Evolutionary conservation across 2,888 invertebrate species (phyloP).

Genomic region (Daptonema setosum): DNA sequence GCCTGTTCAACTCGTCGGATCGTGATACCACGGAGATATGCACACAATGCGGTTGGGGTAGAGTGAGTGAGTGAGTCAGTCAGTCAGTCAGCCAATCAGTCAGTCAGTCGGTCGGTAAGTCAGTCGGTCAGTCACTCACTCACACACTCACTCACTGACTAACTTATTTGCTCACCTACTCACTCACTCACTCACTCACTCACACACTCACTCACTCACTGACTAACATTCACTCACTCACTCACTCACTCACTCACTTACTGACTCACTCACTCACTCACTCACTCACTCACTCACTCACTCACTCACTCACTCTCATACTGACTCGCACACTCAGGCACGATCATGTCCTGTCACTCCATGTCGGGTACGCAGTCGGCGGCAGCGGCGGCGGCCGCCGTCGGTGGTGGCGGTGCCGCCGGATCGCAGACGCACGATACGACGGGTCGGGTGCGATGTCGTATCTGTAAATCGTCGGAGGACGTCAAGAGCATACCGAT

Average conservation of each 20-base stretch:
- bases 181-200: background rate
- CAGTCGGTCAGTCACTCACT: background rate
- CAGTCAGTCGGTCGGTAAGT: too few relatives aligned
- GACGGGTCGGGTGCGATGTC: conserved; percentile 15
- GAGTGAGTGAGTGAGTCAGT: background rate
- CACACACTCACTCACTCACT: conserved; percentile 14
- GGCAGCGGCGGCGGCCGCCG: conserved; percentile 29
- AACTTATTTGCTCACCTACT: background rate
- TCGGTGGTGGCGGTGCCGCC: background rate
- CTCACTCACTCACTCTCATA: background rate
- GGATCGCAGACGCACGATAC: too few relatives aligned
- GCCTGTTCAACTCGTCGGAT: conserved; percentile 79
- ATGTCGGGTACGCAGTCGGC: conserved; percentile 8
- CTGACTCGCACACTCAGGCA: background rate
- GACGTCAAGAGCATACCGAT: conserved; percentile 17
- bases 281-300: conserved; percentile 16
- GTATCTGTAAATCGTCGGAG: conserved; percentile 16
- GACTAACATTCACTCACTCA: too few relatives aligned
- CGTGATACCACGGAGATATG: conserved; percentile 40
- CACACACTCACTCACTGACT: background rate
- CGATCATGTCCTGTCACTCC: conserved; percentile 13
- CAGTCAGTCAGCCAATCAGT: too few relatives aligned
- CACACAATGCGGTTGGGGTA: conserved; percentile 28
- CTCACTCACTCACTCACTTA: background rate
- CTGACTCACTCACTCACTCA: background rate